These are phyloP conservation scores for Euglossa dilemma DNA, from an alignment of 1,140 invertebrate species.

Conservation along the genomic window DNA sequence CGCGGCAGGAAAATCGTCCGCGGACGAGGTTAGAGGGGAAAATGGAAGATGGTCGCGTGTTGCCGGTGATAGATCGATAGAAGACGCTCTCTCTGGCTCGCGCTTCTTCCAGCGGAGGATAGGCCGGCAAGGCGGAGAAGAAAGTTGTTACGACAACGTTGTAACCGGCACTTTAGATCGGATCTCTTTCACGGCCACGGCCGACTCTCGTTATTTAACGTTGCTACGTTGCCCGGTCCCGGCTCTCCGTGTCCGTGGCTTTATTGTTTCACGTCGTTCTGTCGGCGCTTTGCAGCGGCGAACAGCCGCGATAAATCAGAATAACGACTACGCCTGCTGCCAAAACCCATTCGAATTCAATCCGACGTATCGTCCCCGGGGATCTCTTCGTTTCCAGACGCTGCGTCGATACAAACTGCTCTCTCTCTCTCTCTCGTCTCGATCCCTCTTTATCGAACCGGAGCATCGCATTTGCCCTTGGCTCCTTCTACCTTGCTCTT, in stretches of 20 bases:
- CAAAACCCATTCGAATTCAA: constrained; percentile 68
- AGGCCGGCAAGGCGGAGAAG: constrained; percentile 36
- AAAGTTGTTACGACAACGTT: constrained; percentile 69
- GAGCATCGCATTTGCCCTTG: background rate
- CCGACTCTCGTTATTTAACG: constrained; percentile 68
- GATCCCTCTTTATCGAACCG: constrained; percentile 1
- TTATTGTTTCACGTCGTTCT: constrained; percentile 56
- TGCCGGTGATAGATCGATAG: constrained; percentile 43
- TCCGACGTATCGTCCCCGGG: constrained; percentile 35
- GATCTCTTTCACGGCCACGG: constrained; percentile 62
- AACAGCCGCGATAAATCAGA: constrained; percentile 57
- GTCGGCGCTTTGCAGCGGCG: constrained; percentile 16
- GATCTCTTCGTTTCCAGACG: constrained; percentile 30
- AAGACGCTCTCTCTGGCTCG: constrained; percentile 11
- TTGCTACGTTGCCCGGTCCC: constrained; percentile 34
- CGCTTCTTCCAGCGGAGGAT: background rate
- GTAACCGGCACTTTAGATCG: constrained; percentile 70
- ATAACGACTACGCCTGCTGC: constrained; percentile 60
- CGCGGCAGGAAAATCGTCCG: background rate
- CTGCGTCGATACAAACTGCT: constrained; percentile 23
- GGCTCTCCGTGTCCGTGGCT: background rate
- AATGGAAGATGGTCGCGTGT: background rate
- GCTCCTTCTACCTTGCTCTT: no score
- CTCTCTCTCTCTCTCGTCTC: background rate
- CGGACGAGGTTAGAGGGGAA: background rate